phyloP scores from a whole-genome alignment of 1,140 invertebrate species.

The Apis cerana region DNA sequence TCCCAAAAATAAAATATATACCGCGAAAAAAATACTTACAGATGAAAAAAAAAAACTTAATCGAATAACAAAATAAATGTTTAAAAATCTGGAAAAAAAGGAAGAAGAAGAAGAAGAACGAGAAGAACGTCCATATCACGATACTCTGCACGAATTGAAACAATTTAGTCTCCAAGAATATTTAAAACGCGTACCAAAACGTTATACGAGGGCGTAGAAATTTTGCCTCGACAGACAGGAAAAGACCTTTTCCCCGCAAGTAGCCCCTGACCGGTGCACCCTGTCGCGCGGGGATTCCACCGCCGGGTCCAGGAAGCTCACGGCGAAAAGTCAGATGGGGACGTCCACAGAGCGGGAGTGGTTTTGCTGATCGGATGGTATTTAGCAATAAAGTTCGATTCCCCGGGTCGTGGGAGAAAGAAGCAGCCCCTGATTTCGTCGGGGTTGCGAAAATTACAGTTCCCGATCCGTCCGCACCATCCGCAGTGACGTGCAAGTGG shows the following conservation, averaged over 20 bases:
- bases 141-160: no score
- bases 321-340: slow-evolving; percentile 23
- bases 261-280: slow-evolving; percentile 6
- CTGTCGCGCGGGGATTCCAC: neutral
- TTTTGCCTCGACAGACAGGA: slow-evolving; percentile 13
- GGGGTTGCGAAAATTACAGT: slow-evolving; percentile 80
- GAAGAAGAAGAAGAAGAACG: no score
- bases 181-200: neutral
- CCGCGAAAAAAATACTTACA: no score
- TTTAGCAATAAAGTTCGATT: slow-evolving; percentile 81
- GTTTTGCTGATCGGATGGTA: slow-evolving; percentile 80
- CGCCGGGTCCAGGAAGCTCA: slow-evolving; percentile 21
- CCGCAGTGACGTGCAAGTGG: slow-evolving; percentile 61
- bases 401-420: slow-evolving; percentile 67
- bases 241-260: slow-evolving; percentile 29
- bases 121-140: no score
- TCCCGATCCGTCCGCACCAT: slow-evolving; percentile 55
- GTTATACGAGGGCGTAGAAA: neutral
- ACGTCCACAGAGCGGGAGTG: slow-evolving; percentile 45
- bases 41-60: no score
- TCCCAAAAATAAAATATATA: neutral
- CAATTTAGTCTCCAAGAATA: neutral
- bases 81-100: no score
- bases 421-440: slow-evolving; percentile 80
- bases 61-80: no score